A percentile compares a stretch with the other conserved stretches of the same genome.
phyloP scores from a whole-genome alignment of 2,888 invertebrate genomes.

The Oxytorus armatus region DNA sequence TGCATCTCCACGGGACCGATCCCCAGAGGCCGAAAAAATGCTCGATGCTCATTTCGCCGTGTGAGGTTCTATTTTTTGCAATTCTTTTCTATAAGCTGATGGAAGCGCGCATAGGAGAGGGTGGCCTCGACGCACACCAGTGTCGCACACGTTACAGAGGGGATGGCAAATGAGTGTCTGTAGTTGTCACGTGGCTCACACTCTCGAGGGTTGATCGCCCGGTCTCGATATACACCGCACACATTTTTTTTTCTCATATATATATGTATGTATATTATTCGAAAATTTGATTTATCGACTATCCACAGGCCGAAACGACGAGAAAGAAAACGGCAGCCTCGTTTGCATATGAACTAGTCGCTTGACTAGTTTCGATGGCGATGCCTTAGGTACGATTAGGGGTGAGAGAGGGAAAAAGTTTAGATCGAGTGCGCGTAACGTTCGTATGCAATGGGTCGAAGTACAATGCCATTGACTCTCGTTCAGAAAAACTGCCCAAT shows the following conservation, averaged over 20 bases:
- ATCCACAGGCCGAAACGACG: constrained; percentile 56
- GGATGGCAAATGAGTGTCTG: constrained; percentile 66
- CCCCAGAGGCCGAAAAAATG: constrained; percentile 32
- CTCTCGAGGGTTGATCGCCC: constrained; percentile 60
- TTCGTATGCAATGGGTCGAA: too few relatives aligned
- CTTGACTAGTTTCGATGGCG: constrained; percentile 61
- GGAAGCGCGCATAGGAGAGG: constrained; percentile 50
- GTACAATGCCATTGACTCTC: neutral
- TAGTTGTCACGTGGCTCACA: constrained; percentile 62
- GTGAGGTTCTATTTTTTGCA: constrained; percentile 48
- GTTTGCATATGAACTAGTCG: constrained; percentile 69
- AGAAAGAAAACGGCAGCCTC: constrained; percentile 54
- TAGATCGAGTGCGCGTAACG: neutral
- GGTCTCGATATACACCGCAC: constrained; percentile 39
- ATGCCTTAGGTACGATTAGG: constrained; percentile 50
- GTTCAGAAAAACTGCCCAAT: too few relatives aligned
- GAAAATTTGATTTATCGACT: constrained; percentile 70
- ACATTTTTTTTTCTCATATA: constrained; percentile 18
- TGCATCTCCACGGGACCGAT: constrained; percentile 60
- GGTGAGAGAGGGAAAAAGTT: neutral
- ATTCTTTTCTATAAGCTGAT: constrained; percentile 46
- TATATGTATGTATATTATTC: constrained; percentile 63
- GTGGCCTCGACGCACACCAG: constrained; percentile 43
- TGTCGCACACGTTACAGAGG: constrained; percentile 39
- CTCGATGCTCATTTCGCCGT: constrained; percentile 65